Evolutionary conservation across 2,113 vertebrate genomes (phyloP).

Genomic region (Arizona elegans): DNA sequence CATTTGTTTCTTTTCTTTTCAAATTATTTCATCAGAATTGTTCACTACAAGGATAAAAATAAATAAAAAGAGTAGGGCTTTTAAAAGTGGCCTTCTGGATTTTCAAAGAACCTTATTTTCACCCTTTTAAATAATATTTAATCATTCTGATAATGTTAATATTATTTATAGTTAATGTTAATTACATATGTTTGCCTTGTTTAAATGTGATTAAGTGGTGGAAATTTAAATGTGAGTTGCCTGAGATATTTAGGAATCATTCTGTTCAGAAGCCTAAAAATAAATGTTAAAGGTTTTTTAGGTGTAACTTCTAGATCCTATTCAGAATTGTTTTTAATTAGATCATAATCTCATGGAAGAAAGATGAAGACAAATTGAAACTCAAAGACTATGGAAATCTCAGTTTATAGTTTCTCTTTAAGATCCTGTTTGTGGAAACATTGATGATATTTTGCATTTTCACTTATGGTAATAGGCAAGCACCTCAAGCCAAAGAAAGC

Average conservation of each 20-base stretch:
- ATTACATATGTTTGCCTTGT: neutral
- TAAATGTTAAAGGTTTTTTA: no score
- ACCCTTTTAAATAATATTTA: neutral
- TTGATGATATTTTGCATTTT: no score
- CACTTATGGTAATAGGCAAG: neutral
- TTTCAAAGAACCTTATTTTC: neutral
- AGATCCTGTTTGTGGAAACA: no score
- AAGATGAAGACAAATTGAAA: no score
- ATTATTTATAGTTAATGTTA: neutral
- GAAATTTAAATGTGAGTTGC: neutral
- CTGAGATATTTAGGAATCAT: neutral
- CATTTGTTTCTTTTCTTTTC: neutral
- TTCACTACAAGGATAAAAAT: neutral
- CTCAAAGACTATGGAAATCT: no score
- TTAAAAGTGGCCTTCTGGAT: neutral
- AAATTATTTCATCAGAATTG: neutral
- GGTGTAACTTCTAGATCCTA: no score
- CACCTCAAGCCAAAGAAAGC: neutral
- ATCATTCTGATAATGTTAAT: neutral
- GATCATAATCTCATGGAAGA: no score
- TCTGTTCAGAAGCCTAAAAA: no score
- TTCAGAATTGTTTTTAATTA: no score
- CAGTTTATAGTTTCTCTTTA: no score
- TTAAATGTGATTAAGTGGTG: neutral
- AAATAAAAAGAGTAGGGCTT: neutral